phyloP scores from a whole-genome alignment of 2,888 invertebrate species.

The Leptogaster cylindrica region DNA sequence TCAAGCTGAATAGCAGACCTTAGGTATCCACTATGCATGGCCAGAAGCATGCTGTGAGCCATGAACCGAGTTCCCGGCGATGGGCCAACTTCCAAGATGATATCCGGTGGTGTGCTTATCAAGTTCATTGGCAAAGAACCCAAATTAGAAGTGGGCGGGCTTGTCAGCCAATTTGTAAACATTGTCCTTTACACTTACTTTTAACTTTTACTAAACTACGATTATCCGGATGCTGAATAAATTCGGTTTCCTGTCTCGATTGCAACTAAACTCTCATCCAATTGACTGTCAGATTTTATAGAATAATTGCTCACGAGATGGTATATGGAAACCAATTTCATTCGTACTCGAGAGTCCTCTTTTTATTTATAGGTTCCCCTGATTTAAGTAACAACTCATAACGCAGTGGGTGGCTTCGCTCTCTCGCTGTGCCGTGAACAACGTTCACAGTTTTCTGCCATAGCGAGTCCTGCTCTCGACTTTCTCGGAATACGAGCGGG shows the following conservation, averaged over 20 bases:
- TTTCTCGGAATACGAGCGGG: background rate
- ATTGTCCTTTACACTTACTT: slow-evolving; percentile 48
- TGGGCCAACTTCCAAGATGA: slow-evolving; percentile 69
- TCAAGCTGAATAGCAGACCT: slow-evolving; percentile 68
- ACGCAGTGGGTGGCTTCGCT: slow-evolving; percentile 11
- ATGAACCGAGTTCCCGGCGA: slow-evolving; percentile 70
- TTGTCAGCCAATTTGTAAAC: slow-evolving; percentile 63
- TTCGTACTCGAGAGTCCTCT: slow-evolving; percentile 6
- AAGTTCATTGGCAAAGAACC: slow-evolving; percentile 41
- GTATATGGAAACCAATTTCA: background rate
- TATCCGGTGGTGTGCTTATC: slow-evolving; percentile 66
- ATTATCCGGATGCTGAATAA: background rate
- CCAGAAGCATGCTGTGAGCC: slow-evolving; percentile 70
- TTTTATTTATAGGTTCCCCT: slow-evolving; percentile 10
- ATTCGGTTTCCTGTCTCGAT: slow-evolving; percentile 55
- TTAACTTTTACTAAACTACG: background rate
- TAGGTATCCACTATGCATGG: slow-evolving; percentile 75
- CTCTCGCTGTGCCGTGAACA: background rate
- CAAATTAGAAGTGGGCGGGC: slow-evolving; percentile 54
- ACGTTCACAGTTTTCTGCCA: background rate
- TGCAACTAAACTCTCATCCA: slow-evolving; percentile 58
- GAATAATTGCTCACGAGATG: slow-evolving; percentile 43
- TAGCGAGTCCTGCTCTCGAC: background rate
- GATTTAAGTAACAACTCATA: slow-evolving; percentile 31
- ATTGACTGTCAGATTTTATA: slow-evolving; percentile 59